These are phyloP conservation scores for Temnothorax nylanderi DNA, from an alignment of 1,140 invertebrate species.

Conservation along the genomic window DNA sequence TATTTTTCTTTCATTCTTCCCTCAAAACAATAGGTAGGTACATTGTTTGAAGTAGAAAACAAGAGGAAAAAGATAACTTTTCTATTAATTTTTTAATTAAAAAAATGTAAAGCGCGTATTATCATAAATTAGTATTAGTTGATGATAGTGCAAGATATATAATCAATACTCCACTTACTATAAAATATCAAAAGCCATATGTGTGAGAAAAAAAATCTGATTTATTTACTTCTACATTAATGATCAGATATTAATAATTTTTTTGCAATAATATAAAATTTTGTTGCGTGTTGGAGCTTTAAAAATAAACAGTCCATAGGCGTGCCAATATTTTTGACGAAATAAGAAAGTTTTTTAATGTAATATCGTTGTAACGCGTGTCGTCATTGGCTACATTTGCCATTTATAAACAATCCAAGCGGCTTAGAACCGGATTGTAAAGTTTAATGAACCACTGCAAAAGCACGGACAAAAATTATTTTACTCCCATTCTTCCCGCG, in stretches of 20 bases:
- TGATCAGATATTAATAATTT: neutral
- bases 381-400: neutral
- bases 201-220: neutral
- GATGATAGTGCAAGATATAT: neutral
- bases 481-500: neutral
- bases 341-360: neutral
- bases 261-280: neutral
- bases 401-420: conserved; percentile 13
- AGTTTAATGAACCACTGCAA: neutral
- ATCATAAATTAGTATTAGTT: neutral
- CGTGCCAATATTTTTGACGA: neutral
- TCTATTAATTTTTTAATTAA: neutral
- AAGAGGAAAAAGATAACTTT: neutral
- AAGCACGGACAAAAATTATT: neutral
- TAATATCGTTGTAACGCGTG: neutral
- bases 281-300: neutral
- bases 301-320: neutral
- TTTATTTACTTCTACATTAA: neutral
- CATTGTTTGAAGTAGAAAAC: neutral
- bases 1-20: neutral
- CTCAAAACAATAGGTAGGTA: neutral
- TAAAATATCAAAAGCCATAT: neutral
- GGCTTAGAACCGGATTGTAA: neutral
- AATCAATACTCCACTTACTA: neutral
- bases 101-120: neutral